Base-by-base conservation (phyloP, 2,888 invertebrate species). In the Uropetala carovei region DNA sequence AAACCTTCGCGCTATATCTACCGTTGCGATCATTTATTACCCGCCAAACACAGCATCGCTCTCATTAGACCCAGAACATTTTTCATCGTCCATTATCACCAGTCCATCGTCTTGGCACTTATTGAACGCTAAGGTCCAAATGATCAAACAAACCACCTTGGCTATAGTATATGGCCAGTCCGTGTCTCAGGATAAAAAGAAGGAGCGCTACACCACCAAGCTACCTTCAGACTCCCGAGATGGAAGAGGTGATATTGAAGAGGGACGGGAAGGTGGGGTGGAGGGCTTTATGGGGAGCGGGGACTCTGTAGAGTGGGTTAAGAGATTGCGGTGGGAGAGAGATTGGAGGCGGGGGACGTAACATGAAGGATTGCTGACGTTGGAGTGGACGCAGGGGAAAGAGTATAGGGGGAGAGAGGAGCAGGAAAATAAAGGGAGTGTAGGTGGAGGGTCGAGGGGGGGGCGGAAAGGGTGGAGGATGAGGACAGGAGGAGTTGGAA, bases 71-170 rank as follows among this genome's bases (percentile, higher is more conserved):
- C 89, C 9, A n/a, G 64, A 30, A 14, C 60, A 89, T 68, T 89
- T 89, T 89, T 68, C n/a, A 89, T 43, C 64, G 43, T 64, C 89
- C 89, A 89, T 89, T 89, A 89, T 68, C 64, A 16, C 64, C 22
- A 18, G 89, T 89, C 43, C 86, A 60, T 89, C 89, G 43, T 43
- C 89, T 64, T 68, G 89, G 89, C n/a, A 89, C 43, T 60, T 86
- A 64, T 64, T 59, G 86, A 60, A 43, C 89, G 56, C 64, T 64
- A 59, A 57, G 89, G 64, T 43, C 68, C 89, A 56, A 89, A 89
- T 89, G 60, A 89, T 68, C 89, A 89, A 64, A 64, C 89, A 89
- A 89, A 89, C 64, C 89, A 14, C n/a, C 30, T 10, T 16, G 43
- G 43, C 43, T 30, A 83, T 43, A n/a, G n/a, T n/a, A n/a, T 64